Percentiles rank a stretch among this genome's conserved stretches.
phyloP scores from a whole-genome alignment of 2,113 vertebrate species.

The Melanocharis versteri region DNA sequence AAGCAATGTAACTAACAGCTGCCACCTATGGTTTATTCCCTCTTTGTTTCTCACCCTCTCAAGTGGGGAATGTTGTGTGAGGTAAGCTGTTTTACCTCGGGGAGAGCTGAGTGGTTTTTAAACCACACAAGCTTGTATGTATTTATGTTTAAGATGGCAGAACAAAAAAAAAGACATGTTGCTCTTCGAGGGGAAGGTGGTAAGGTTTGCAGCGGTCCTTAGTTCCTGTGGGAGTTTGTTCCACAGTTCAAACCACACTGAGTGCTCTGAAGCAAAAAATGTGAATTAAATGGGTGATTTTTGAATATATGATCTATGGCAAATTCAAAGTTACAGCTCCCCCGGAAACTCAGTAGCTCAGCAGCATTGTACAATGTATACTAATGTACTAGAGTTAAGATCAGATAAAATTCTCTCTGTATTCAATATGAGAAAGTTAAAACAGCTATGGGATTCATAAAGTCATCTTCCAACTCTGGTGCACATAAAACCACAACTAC shows the following conservation, averaged over 20 bases:
- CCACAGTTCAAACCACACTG: slow-evolving; percentile 28
- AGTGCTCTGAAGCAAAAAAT: slow-evolving; percentile 44
- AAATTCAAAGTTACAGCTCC: slow-evolving; percentile 49
- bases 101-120: not conserved
- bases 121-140: not conserved
- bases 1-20: not conserved
- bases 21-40: not conserved
- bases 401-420: slow-evolving; percentile 20
- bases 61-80: not conserved
- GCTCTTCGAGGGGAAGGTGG: not conserved
- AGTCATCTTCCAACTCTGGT: slow-evolving; percentile 39
- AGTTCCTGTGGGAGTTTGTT: slow-evolving; percentile 47
- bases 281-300: slow-evolving; percentile 47
- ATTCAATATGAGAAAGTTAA: slow-evolving; percentile 28
- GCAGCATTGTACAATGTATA: slow-evolving; percentile 29
- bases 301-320: slow-evolving; percentile 47
- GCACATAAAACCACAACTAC: slow-evolving; percentile 40
- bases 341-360: slow-evolving; percentile 17
- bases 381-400: slow-evolving; percentile 25
- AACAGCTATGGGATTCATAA: slow-evolving; percentile 57
- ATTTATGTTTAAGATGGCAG: not conserved
- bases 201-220: not conserved
- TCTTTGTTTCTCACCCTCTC: slow-evolving; percentile 14
- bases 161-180: slow-evolving; percentile 2
- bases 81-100: not conserved